A percentile compares a stretch with the other conserved stretches of the same genome.
These are phyloP conservation scores for Spatula versicolor DNA, from an alignment of 2,797 vertebrate genomes.

Conservation along the genomic window DNA sequence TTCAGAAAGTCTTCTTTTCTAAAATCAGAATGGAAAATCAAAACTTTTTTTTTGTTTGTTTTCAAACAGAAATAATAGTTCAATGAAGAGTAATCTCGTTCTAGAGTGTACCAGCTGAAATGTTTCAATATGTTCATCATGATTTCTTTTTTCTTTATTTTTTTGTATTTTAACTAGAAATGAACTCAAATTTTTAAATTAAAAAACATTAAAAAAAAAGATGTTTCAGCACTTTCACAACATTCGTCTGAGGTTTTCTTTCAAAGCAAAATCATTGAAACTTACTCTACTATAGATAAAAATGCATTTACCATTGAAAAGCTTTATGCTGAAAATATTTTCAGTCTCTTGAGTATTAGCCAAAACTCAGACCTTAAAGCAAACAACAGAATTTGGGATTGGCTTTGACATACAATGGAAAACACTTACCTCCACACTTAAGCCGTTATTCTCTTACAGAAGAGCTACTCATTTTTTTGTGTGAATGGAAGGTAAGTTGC, in stretches of 20 bases:
- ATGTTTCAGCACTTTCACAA: neutral
- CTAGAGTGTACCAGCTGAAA: neutral
- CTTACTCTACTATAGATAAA: neutral
- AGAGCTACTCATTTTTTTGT: neutral
- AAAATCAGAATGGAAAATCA: neutral
- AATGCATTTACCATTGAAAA: neutral
- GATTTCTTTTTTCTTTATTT: neutral
- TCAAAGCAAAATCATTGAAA: neutral
- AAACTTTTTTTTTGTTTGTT: neutral
- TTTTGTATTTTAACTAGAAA: neutral
- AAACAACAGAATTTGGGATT: neutral
- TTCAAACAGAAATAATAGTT: neutral
- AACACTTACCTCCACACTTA: neutral
- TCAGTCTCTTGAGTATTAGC: neutral
- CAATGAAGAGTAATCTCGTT: neutral
- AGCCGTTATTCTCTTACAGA: neutral
- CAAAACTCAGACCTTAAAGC: neutral
- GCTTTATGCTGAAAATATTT: neutral
- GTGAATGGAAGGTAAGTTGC: neutral
- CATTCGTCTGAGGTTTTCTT: neutral
- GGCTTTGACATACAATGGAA: neutral
- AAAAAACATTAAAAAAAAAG: neutral
- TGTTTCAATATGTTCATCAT: neutral
- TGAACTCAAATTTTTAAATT: neutral
- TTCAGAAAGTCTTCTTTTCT: neutral